phyloP scores from a whole-genome alignment of 2,888 invertebrate species.

The Melinaea menophilus region DNA sequence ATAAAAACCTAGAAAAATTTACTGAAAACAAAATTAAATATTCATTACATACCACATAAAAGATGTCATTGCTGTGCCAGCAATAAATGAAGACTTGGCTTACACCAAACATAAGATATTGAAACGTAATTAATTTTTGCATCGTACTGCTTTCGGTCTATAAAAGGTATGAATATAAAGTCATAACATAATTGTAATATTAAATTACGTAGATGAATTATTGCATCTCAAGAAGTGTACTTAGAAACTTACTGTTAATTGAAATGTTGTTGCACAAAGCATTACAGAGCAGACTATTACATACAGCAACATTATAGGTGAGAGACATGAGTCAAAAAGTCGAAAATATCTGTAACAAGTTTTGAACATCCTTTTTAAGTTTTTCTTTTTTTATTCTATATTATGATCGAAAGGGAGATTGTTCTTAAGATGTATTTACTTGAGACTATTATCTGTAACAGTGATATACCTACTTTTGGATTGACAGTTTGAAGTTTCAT shows the following conservation, averaged over 20 bases:
- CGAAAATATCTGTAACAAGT: constrained; percentile 48
- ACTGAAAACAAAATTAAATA: too few relatives aligned
- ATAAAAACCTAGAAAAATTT: too few relatives aligned
- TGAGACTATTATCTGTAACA: too few relatives aligned
- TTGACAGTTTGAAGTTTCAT: too few relatives aligned
- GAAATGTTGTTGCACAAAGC: constrained; percentile 66
- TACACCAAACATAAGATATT: constrained; percentile 63
- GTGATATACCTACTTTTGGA: too few relatives aligned
- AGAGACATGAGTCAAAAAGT: constrained; percentile 58
- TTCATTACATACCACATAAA: constrained; percentile 49
- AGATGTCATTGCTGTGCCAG: constrained; percentile 69
- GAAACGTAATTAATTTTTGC: constrained; percentile 56
- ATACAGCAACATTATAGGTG: constrained; percentile 65
- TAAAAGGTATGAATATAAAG: constrained; percentile 29
- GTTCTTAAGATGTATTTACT: too few relatives aligned
- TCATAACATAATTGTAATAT: constrained; percentile 2
- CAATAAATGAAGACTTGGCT: constrained; percentile 66
- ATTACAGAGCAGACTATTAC: constrained; percentile 66
- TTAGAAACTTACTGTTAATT: constrained; percentile 56
- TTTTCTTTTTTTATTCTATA: not conserved
- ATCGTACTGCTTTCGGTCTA: constrained; percentile 59
- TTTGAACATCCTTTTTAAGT: not conserved
- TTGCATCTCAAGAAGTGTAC: constrained; percentile 7
- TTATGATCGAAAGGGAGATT: too few relatives aligned
- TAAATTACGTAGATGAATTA: not conserved